A percentile compares a stretch with the other conserved stretches of the same genome.
phyloP scores from a whole-genome alignment of 2,888 invertebrate genomes.

The Mythimna lalbum region DNA sequence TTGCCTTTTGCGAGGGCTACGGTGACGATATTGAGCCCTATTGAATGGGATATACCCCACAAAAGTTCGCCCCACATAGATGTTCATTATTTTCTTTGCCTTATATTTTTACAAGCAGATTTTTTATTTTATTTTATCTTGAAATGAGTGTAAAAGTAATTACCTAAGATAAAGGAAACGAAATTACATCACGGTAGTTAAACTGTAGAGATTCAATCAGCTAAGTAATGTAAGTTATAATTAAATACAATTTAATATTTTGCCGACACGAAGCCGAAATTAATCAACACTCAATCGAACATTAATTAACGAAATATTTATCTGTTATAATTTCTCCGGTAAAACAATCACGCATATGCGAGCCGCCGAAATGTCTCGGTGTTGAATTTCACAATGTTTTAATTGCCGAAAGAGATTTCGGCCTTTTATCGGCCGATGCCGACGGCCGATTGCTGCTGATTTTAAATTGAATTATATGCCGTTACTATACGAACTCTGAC shows the following conservation, averaged over 20 bases:
- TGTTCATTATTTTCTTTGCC: not conserved
- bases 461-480: constrained; percentile 75
- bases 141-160: no score
- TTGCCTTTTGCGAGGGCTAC: no score
- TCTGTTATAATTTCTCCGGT: constrained; percentile 60
- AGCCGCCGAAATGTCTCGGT: constrained; percentile 59
- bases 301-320: constrained; percentile 47
- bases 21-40: no score
- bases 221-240: not conserved
- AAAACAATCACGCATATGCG: constrained; percentile 61
- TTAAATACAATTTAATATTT: constrained; percentile 33
- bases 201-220: constrained; percentile 15
- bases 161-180: no score
- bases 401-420: constrained; percentile 67
- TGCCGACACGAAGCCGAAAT: constrained; percentile 28
- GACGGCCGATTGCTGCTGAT: constrained; percentile 69
- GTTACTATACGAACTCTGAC: constrained; percentile 65
- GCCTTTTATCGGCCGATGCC: constrained; percentile 71
- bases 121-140: no score
- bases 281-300: constrained; percentile 48
- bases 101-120: not conserved
- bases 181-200: not conserved
- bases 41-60: no score
- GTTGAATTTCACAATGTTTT: constrained; percentile 77
- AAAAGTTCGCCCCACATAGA: not conserved